Evolutionary conservation across 2,113 vertebrate genomes (phyloP), one percentile per base, ranked within the genome.

Genomic region (Gadus chalcogrammus): DNA sequence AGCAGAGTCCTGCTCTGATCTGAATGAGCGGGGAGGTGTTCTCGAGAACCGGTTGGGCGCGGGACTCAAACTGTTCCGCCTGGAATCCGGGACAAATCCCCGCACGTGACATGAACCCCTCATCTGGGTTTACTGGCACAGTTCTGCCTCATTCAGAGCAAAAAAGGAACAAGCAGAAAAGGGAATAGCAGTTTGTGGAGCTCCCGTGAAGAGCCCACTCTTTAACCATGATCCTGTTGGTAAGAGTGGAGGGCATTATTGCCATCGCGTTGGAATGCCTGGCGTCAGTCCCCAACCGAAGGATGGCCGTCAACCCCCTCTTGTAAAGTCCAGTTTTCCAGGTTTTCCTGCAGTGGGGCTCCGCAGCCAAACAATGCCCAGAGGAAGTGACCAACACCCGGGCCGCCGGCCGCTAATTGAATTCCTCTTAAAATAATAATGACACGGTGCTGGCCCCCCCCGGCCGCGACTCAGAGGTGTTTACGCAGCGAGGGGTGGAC

Each of bases 401-500:
- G 75, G 79, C 79, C 64, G 55, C 56, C 81, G 82, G 71, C 74
- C 71, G 73, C 88, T 92, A 90, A 91, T 88, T 89, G 88, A 89
- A 48, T 48, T 48, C 12, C 42, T 48, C 42, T 79, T 73, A 71
- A 80, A 42, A 70, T 59, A 90, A 85, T 92, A 91, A 82, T 77
- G n/a, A 16, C 55, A 58, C 17, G 55, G 17, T 66, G 52, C 71
- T 20, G 82, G 53, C 65, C 77, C 24, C 24, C 79, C 68, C 70
- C 66, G 38, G 82, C 82, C 55, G 72, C 65, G 68, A 76, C 64
- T 63, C 68, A 60, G 84, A 88, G 84, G 75, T 74, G 83, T 87
- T 87, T 83, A 79, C 76, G 77, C 78, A 81, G 70, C 60, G 56
- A 73, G 79, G 59, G 73, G 76, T 69, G 78, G 85, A 79, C 67